Base-by-base conservation (phyloP, 1,140 invertebrate species). In the Helicorthomorpha holstii region DNA sequence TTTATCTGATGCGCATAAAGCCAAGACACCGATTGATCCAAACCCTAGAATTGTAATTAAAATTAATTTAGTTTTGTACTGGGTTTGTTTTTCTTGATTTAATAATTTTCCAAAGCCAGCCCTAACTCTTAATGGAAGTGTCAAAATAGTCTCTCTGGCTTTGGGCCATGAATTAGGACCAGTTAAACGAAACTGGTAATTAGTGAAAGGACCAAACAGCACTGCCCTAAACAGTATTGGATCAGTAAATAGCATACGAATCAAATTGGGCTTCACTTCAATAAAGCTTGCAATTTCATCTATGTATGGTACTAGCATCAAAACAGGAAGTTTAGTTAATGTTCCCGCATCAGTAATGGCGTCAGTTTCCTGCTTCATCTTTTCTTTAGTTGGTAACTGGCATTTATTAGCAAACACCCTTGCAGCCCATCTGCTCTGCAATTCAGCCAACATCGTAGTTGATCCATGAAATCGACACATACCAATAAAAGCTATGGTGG, bases 141-240 rank as follows among this genome's bases (percentile, higher is more conserved):
- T 46, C 25, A 46, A 7, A 19, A 52, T 52, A n/a, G 50, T 42
- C 14, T 27, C 19, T 27, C 43, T 24, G 16, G 50, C 50, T 4
- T 26, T 42, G 7, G 10, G 7, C 50, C 50, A 52, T 21, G 41
- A n/a, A 25, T 52, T 3, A 25, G 41, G 43, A 7, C 50, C 50
- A 7, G 4, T 45, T 24, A 52, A 23, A 3, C 50, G 50, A 52
- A 10, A 52, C 23, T 52, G 50, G 23, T 52, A 52, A 19, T 46
- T 7, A 49, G 49, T 42, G 23, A 23, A 12, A 10, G 50, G 50
- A 19, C 50, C 50, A 10, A 21, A 52, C 7, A 48, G 12, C 3
- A 45, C 12, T 16, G 4, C 21, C 38, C 22, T 22, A 21, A 21
- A 46, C 21, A 46, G 19, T 46, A 10, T 7, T 7, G 44, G 44